Conservation (phyloP, 2,888 invertebrate species). For the Linnaemya vulpina region DNA sequence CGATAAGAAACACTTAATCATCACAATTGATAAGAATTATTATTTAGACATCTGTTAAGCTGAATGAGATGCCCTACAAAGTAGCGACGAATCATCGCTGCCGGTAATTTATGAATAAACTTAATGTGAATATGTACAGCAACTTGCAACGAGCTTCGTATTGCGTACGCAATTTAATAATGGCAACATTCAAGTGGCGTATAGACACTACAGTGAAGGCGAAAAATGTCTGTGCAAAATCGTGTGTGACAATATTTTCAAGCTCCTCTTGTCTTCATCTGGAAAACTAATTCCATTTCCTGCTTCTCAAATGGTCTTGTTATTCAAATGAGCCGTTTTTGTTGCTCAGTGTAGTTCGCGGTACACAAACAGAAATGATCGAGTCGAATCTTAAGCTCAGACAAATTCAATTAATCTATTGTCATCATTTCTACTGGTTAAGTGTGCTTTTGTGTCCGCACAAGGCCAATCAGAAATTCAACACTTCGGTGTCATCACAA, state of each 20-base stretch:
- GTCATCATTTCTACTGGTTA: neutral
- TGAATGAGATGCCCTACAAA: slow-evolving; percentile 6
- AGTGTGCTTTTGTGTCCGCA: neutral
- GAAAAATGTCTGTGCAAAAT: too few relatives aligned
- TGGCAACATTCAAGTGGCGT: too few relatives aligned
- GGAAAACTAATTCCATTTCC: too few relatives aligned
- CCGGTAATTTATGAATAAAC: too few relatives aligned
- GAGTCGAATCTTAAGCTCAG: neutral
- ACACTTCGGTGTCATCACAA: neutral
- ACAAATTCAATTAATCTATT: slow-evolving; percentile 23
- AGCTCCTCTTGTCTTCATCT: too few relatives aligned
- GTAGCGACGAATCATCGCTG: neutral
- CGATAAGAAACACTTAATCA: neutral
- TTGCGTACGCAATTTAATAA: too few relatives aligned
- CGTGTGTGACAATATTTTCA: too few relatives aligned
- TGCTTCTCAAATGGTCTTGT: too few relatives aligned
- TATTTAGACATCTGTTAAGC: neutral
- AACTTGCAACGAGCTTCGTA: too few relatives aligned
- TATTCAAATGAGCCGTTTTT: neutral
- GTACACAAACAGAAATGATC: neutral
- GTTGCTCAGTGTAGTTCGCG: too few relatives aligned
- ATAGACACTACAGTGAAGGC: too few relatives aligned
- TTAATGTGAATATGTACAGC: too few relatives aligned
- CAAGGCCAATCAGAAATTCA: slow-evolving; percentile 9
- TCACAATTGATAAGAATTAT: slow-evolving; percentile 1